phyloP scores from a whole-genome alignment of 2,113 vertebrate genomes.

The Echinops telfairi region DNA sequence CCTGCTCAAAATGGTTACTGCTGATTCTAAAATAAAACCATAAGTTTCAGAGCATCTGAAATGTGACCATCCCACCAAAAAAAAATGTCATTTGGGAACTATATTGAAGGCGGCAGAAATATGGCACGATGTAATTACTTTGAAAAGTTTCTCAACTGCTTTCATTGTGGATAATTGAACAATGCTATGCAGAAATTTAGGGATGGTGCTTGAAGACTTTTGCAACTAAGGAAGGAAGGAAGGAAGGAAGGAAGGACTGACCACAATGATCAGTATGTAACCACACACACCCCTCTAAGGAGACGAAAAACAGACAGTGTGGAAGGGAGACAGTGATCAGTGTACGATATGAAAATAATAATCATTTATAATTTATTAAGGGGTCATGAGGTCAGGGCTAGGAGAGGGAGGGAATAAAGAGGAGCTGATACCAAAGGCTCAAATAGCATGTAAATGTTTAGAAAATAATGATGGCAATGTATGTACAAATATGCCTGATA shows the following conservation, averaged over 20 bases:
- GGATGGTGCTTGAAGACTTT: not conserved
- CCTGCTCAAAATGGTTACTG: not conserved
- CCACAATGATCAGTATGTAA: too few species aligned
- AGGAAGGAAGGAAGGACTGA: too few species aligned
- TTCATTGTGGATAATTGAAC: slow-evolving; percentile 26
- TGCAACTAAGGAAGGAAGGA: not conserved
- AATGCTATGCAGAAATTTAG: slow-evolving; percentile 9
- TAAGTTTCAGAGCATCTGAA: slow-evolving; percentile 5
- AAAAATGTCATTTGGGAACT: not conserved
- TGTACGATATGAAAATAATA: too few species aligned
- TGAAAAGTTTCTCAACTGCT: slow-evolving; percentile 28
- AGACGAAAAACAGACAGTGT: too few species aligned
- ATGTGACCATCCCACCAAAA: not conserved
- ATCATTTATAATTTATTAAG: too few species aligned
- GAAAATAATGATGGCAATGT: too few species aligned
- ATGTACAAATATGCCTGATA: too few species aligned
- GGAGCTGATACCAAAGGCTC: too few species aligned
- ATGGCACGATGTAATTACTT: slow-evolving; percentile 7
- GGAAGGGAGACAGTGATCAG: too few species aligned
- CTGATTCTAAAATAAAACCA: slow-evolving; percentile 35
- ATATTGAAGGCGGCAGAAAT: not conserved
- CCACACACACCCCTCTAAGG: not conserved
- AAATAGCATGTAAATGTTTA: too few species aligned
- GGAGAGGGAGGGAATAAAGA: too few species aligned
- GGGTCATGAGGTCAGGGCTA: too few species aligned